Conservation (phyloP, 2,797 vertebrate species). For the Buceros bicornis region DNA sequence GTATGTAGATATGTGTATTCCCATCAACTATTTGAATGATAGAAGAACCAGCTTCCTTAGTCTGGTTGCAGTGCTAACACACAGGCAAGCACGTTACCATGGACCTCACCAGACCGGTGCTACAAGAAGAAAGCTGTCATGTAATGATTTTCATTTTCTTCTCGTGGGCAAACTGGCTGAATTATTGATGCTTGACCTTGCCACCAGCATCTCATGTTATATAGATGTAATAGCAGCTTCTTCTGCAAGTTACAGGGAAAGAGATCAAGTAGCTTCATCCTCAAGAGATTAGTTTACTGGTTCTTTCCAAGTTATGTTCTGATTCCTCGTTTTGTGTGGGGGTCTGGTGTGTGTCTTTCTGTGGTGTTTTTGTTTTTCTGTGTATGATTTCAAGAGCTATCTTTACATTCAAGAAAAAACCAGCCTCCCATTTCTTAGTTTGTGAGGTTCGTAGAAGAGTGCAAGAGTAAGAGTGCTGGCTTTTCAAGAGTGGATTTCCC, state of each 20-base stretch:
- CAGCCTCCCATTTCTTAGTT: no score
- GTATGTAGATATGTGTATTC: background rate
- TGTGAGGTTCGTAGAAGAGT: fast-evolving
- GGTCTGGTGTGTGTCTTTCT: background rate
- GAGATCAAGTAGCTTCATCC: conserved; percentile 13
- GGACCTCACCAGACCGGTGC: background rate
- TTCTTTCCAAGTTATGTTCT: background rate
- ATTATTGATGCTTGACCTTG: conserved; percentile 56
- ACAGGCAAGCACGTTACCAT: background rate
- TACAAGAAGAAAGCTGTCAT: background rate
- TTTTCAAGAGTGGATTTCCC: background rate
- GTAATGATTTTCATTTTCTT: background rate
- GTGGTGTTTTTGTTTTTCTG: background rate
- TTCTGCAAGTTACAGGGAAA: background rate
- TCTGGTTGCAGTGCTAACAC: background rate
- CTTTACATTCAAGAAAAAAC: background rate
- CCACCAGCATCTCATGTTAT: background rate
- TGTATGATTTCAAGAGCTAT: background rate
- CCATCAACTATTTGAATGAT: background rate
- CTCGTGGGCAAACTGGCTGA: background rate
- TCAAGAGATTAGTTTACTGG: background rate
- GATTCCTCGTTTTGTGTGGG: background rate
- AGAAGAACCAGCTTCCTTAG: background rate
- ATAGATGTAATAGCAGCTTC: conserved; percentile 46
- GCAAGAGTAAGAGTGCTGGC: background rate